Percentiles rank a stretch among this genome's conserved stretches.
Evolutionary conservation across 2,797 vertebrate species (phyloP).

Genomic region (Philypnodon macrostomus): DNA sequence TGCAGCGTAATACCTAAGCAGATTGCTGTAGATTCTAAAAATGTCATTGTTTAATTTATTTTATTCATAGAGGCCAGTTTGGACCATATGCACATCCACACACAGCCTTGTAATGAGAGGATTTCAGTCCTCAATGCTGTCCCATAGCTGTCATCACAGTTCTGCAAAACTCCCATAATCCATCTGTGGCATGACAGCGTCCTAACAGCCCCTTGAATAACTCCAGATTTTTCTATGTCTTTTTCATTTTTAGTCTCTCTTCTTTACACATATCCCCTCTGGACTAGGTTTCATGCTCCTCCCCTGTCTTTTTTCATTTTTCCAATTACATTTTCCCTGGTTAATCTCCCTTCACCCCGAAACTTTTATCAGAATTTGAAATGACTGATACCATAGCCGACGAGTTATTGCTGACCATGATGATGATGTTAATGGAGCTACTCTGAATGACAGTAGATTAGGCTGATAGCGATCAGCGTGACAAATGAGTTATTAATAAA

Average conservation of each 20-base stretch:
- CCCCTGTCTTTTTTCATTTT: slow-evolving; percentile 30
- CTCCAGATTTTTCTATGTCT: slow-evolving; percentile 19
- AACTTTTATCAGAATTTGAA: slow-evolving; percentile 39
- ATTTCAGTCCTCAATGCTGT: slow-evolving; percentile 50
- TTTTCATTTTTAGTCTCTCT: slow-evolving; percentile 1
- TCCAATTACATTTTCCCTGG: slow-evolving; percentile 30
- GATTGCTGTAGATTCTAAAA: too few relatives aligned
- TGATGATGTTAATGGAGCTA: slow-evolving; percentile 33
- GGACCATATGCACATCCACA: slow-evolving; percentile 34
- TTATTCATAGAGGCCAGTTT: slow-evolving; percentile 4
- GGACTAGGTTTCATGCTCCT: slow-evolving; percentile 21
- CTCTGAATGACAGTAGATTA: slow-evolving; percentile 21
- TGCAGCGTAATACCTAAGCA: too few relatives aligned
- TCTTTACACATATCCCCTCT: slow-evolving; percentile 19
- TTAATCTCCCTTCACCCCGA: slow-evolving; percentile 38
- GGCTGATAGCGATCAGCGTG: slow-evolving; percentile 20
- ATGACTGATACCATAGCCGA: slow-evolving; percentile 3
- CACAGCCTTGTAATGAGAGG: slow-evolving; percentile 29
- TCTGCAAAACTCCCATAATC: slow-evolving; percentile 62
- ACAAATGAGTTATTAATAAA: slow-evolving; percentile 37
- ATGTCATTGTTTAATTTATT: too few relatives aligned
- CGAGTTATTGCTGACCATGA: slow-evolving; percentile 33
- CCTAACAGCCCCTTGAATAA: slow-evolving; percentile 35
- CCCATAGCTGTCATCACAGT: slow-evolving; percentile 49
- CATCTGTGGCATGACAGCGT: slow-evolving; percentile 56